A percentile compares a stretch with the other conserved stretches of the same genome.
Evolutionary conservation across 2,113 vertebrate genomes (phyloP).

Genomic region (Leptobrachium ailaonicum): DNA sequence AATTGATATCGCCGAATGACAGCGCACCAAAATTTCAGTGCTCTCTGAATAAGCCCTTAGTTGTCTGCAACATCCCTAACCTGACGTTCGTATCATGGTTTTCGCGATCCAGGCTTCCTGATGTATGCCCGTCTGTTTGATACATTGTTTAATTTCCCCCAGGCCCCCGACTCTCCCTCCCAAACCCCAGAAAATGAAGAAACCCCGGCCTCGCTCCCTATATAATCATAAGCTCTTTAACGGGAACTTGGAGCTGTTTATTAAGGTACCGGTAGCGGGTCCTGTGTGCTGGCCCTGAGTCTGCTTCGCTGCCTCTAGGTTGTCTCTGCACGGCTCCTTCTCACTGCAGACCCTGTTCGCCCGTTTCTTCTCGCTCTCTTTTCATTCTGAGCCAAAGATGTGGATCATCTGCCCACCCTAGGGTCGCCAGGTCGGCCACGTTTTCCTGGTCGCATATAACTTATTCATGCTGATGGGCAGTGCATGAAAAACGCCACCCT

Average conservation of each 20-base stretch:
- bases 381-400: too few relatives aligned
- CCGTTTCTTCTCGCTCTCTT: conserved; percentile 54
- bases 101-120: too few relatives aligned
- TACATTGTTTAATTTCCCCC: conserved; percentile 75
- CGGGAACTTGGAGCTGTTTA: conserved; percentile 98
- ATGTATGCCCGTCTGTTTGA: conserved; percentile 12
- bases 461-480: too few relatives aligned
- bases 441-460: too few relatives aligned
- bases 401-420: too few relatives aligned
- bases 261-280: conserved; percentile 88
- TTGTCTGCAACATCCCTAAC: too few relatives aligned
- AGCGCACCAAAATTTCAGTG: too few relatives aligned
- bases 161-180: conserved; percentile 98
- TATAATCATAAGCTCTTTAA: conserved; percentile 99
- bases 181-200: conserved; percentile 99
- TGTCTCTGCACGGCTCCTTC: conserved; percentile 71
- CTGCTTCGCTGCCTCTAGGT: conserved; percentile 58
- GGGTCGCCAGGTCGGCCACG: too few relatives aligned
- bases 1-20: too few relatives aligned
- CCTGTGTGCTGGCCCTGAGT: conserved; percentile 58
- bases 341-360: background rate
- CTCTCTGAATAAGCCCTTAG: too few relatives aligned
- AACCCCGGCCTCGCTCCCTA: conserved; percentile 95
- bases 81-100: too few relatives aligned
- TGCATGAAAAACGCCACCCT: too few relatives aligned